These are phyloP conservation scores for Perccottus glenii DNA, from an alignment of 2,113 vertebrate genomes.

Conservation along the genomic window DNA sequence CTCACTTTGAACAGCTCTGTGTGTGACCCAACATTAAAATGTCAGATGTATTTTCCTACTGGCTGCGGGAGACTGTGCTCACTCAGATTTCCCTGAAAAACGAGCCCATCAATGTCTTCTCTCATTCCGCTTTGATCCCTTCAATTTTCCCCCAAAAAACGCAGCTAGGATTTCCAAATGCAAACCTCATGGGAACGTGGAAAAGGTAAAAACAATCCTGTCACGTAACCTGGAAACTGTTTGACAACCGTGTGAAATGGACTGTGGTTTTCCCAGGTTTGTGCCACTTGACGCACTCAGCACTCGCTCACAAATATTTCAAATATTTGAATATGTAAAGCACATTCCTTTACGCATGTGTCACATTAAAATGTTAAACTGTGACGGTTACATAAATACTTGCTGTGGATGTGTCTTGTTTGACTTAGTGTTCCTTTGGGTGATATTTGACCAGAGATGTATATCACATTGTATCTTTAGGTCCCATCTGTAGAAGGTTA, in stretches of 20 bases:
- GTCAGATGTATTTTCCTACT: too few species aligned
- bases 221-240: constrained; percentile 41
- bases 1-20: too few species aligned
- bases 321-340: constrained; percentile 38
- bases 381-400: too few species aligned
- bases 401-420: too few species aligned
- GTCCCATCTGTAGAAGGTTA: too few species aligned
- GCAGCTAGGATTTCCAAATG: constrained; percentile 32
- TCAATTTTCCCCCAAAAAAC: constrained; percentile 34
- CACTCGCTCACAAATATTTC: constrained; percentile 6
- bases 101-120: neutral
- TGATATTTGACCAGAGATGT: too few species aligned
- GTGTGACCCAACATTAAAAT: too few species aligned
- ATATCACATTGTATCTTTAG: too few species aligned
- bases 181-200: constrained; percentile 40
- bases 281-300: neutral
- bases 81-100: neutral
- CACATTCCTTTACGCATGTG: constrained; percentile 1
- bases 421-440: too few species aligned
- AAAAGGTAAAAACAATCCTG: constrained; percentile 23
- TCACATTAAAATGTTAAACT: neutral
- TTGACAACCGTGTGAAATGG: constrained; percentile 18
- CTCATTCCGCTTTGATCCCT: constrained; percentile 38
- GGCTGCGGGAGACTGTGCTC: neutral
- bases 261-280: neutral